These are phyloP conservation scores for Drosophila biarmipes DNA, from an alignment of 1,140 invertebrate genomes.

Conservation along the genomic window DNA sequence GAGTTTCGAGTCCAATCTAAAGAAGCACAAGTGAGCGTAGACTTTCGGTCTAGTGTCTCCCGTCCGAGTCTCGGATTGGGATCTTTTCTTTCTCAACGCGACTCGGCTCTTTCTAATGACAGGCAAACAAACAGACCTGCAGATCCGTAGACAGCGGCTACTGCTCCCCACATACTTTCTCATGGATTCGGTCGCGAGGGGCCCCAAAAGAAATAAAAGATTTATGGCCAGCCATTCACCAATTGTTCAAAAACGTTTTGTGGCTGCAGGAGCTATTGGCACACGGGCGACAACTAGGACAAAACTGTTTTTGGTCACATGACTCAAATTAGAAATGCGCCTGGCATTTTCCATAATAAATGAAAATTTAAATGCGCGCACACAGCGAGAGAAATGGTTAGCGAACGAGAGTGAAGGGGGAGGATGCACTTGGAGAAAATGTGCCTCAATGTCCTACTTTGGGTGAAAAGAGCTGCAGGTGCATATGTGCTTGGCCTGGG, in stretches of 20 bases:
- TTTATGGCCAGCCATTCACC: conserved; percentile 77
- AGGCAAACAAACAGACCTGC: conserved; percentile 77
- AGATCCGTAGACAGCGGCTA: conserved; percentile 53
- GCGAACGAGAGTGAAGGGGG: conserved; percentile 11
- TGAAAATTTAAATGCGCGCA: conserved; percentile 76
- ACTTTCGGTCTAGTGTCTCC: conserved; percentile 80
- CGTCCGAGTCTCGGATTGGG: conserved; percentile 53
- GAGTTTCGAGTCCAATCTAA: conserved; percentile 82
- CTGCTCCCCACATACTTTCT: conserved; percentile 71
- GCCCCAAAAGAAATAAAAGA: conserved; percentile 61
- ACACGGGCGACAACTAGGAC: conserved; percentile 77
- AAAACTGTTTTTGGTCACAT: conserved; percentile 82
- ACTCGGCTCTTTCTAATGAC: conserved; percentile 70
- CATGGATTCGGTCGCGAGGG: conserved; percentile 60
- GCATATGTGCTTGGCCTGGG: neutral
- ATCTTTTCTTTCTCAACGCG: conserved; percentile 42
- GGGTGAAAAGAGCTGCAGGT: neutral
- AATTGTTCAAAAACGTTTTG: conserved; percentile 69
- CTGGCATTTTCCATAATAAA: conserved; percentile 68
- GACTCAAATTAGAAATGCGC: conserved; percentile 78
- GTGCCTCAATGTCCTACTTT: neutral
- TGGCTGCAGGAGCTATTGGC: conserved; percentile 50
- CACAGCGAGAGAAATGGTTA: conserved; percentile 47
- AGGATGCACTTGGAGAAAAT: conserved; percentile 12
- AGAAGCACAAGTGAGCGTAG: conserved; percentile 80